Conservation (phyloP, 2,888 invertebrate species). For the Ophioninae sp. region DNA sequence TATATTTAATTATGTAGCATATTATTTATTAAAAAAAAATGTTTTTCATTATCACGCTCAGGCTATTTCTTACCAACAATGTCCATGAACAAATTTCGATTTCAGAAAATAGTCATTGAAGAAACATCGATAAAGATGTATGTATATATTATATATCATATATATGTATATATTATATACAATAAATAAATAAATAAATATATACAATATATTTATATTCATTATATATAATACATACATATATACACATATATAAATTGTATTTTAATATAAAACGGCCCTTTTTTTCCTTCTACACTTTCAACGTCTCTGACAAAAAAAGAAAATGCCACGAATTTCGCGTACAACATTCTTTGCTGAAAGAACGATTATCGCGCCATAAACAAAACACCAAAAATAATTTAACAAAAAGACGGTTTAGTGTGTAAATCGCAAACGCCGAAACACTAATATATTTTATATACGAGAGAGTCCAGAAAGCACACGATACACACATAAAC, state of each 20-base stretch:
- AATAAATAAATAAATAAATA: no score
- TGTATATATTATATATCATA: not conserved
- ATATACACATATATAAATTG: no score
- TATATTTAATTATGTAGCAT: constrained; percentile 17
- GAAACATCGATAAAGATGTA: not conserved
- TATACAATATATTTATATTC: no score
- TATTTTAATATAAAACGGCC: not conserved
- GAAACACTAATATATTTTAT: constrained; percentile 61
- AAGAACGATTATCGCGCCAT: constrained; percentile 37
- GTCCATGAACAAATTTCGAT: constrained; percentile 31
- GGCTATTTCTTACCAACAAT: constrained; percentile 35
- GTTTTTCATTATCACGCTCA: constrained; percentile 4
- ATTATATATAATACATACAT: no score
- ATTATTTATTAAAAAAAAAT: not conserved
- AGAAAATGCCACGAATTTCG: constrained; percentile 21
- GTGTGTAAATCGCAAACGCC: constrained; percentile 50
- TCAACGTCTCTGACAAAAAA: constrained; percentile 20
- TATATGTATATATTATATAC: no score
- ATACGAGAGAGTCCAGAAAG: constrained; percentile 56
- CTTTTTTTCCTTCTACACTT: constrained; percentile 23
- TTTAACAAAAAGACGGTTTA: constrained; percentile 43
- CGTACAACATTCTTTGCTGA: constrained; percentile 14
- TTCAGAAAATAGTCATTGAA: constrained; percentile 4
- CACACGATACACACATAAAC: constrained; percentile 46
- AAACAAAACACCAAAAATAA: constrained; percentile 57